Percentiles rank a stretch among this genome's conserved stretches.
These are phyloP conservation scores for Phyllotreta striolata DNA, from an alignment of 2,888 invertebrate species.

Conservation along the genomic window DNA sequence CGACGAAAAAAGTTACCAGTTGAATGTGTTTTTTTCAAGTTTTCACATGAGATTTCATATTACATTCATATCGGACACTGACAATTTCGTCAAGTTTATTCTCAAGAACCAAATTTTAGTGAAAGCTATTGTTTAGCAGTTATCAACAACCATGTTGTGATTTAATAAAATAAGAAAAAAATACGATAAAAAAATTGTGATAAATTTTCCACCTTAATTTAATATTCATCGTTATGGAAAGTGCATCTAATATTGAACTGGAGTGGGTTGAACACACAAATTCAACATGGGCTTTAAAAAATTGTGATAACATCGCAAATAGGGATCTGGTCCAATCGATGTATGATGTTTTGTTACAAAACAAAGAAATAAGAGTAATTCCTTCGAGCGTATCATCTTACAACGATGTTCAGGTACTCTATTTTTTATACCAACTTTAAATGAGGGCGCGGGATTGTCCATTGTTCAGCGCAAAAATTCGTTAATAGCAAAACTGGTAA, in stretches of 20 bases:
- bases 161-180: too few relatives aligned
- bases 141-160: too few relatives aligned
- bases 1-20: too few relatives aligned
- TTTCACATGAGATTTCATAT: too few relatives aligned
- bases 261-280: constrained; percentile 69
- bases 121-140: constrained; percentile 17
- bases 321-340: constrained; percentile 64
- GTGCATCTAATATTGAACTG: constrained; percentile 50
- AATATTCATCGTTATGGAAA: constrained; percentile 44
- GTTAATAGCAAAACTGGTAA: not conserved
- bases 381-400: constrained; percentile 53
- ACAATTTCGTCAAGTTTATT: constrained; percentile 26
- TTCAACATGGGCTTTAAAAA: constrained; percentile 67
- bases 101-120: constrained; percentile 31
- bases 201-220: too few relatives aligned
- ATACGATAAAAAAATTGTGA: too few relatives aligned
- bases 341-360: constrained; percentile 65
- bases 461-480: not conserved
- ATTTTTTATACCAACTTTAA: too few relatives aligned
- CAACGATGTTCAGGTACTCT: constrained; percentile 58
- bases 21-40: too few relatives aligned
- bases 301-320: constrained; percentile 65
- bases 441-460: not conserved
- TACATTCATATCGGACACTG: not conserved
- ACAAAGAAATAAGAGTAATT: constrained; percentile 63